phyloP scores from a whole-genome alignment of 2,888 invertebrate genomes.

The Colostygia pectinataria region DNA sequence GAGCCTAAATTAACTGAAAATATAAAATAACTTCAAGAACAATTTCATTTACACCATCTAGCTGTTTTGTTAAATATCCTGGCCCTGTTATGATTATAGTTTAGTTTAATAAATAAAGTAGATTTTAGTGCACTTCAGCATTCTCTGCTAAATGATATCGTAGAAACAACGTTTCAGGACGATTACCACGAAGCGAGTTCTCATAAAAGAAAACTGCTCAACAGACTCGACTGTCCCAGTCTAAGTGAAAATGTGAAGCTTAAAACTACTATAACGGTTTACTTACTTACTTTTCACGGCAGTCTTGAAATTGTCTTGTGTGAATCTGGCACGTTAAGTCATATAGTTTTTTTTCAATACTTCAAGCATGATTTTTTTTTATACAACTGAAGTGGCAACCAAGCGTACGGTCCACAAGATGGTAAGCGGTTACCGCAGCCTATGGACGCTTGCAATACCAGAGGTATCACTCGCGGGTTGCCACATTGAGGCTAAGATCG shows the following conservation, averaged over 20 bases:
- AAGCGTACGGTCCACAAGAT: too few relatives aligned
- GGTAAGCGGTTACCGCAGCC: too few relatives aligned
- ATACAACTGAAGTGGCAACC: too few relatives aligned
- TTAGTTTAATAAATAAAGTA: constrained; percentile 28
- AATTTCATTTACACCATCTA: too few relatives aligned
- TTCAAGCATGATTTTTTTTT: too few relatives aligned
- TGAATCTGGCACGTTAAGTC: constrained; percentile 4
- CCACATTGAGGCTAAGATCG: too few relatives aligned
- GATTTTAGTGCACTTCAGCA: constrained; percentile 30
- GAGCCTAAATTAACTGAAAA: too few relatives aligned
- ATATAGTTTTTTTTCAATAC: too few relatives aligned
- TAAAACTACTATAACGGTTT: constrained; percentile 51
- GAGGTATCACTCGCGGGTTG: too few relatives aligned
- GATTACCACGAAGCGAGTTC: constrained; percentile 32
- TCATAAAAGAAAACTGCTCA: constrained; percentile 41
- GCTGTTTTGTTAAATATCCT: too few relatives aligned
- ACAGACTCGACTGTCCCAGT: constrained; percentile 21
- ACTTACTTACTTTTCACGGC: constrained; percentile 40
- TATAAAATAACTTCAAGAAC: too few relatives aligned
- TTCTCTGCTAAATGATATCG: constrained; percentile 34
- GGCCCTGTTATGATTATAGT: not conserved
- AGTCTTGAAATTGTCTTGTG: constrained; percentile 12
- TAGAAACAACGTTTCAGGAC: constrained; percentile 32
- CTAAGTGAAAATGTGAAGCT: constrained; percentile 29
- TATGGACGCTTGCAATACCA: too few relatives aligned